Base-by-base conservation (phyloP, 2,113 vertebrate genomes). In the Periophthalmus modestus region DNA sequence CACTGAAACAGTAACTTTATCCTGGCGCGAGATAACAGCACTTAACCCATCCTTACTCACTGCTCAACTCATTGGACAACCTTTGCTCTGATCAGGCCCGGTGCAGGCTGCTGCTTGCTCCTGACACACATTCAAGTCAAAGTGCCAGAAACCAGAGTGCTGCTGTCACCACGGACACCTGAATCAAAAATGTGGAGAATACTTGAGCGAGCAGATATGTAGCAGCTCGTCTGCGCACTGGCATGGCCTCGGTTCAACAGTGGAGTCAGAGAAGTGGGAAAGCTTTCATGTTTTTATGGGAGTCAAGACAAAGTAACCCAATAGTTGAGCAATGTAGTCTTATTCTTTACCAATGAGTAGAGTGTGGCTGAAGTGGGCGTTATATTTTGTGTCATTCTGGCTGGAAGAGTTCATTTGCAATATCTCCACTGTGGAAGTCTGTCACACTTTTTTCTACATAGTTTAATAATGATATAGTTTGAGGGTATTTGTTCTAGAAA, bases 21-120 rank as follows among this genome's bases (percentile, higher is more conserved):
- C 77, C 72, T 43, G 19, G 66, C 74, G 78, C 73, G 68, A 79
- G 73, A 88, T 62, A 79, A 86, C 87, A 82, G 80, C 55, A 34
- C 81, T 47, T 78, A 69, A 66, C 75, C 86, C 88, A 87, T 85
- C 54, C 79, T 75, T 57, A 52, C 69, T 82, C 82, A 69, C 72
- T 76, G 66, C 58, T 21, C 55, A 33, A 33, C 82, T 91, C 88
- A 89, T 81, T 78, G 61, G 66, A 77, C 75, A 83, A 87, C 85
- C 79, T 80, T 83, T 68, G 75, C 65, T 58, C 72, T 52, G 85
- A 89, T 85, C 80, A 73, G 86, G 81, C 78, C 86, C 81, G 71
- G 80, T 10, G 66, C 84, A 90, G 85, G 91, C 88, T 87, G 21
- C 16, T 81, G 85, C 91, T 86, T 91, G 92, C 82, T 85, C 65